These are phyloP conservation scores for Rhopalosiphum nymphaeae DNA, from an alignment of 2,888 invertebrate species.

Conservation along the genomic window DNA sequence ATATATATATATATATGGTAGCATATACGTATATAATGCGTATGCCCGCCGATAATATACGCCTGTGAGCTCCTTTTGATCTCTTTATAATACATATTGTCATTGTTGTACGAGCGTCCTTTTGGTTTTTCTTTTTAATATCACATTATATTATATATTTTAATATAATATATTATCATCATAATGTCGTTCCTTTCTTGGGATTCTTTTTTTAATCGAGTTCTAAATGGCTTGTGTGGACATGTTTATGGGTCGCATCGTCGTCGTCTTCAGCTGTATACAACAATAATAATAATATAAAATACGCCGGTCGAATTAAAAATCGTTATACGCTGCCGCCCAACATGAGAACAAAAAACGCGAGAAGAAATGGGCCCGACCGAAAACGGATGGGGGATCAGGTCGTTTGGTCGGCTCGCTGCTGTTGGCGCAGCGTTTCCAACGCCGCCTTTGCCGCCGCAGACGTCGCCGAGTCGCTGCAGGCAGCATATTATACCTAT, in stretches of 20 bases:
- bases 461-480: constrained; percentile 4
- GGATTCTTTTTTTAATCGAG: constrained; percentile 51
- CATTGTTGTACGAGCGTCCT: not conserved
- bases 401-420: not conserved
- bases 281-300: not conserved
- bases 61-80: constrained; percentile 47
- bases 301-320: constrained; percentile 49
- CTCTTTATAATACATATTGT: constrained; percentile 36
- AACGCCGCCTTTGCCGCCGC: constrained; percentile 13
- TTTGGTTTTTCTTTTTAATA: not conserved
- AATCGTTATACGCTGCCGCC: constrained; percentile 47
- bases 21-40: not conserved
- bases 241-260: constrained; percentile 48
- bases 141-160: not conserved
- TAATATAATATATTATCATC: not conserved
- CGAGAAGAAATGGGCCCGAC: not conserved
- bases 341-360: not conserved
- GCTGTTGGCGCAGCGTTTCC: constrained; percentile 27
- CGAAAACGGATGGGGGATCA: not conserved
- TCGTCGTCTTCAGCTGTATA: not conserved
- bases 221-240: constrained; percentile 60
- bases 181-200: not conserved
- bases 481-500: not conserved
- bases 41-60: not conserved
- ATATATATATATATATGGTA: too few species aligned